phyloP scores from a whole-genome alignment of 2,113 vertebrate genomes.

The Alaudala cheleensis region DNA sequence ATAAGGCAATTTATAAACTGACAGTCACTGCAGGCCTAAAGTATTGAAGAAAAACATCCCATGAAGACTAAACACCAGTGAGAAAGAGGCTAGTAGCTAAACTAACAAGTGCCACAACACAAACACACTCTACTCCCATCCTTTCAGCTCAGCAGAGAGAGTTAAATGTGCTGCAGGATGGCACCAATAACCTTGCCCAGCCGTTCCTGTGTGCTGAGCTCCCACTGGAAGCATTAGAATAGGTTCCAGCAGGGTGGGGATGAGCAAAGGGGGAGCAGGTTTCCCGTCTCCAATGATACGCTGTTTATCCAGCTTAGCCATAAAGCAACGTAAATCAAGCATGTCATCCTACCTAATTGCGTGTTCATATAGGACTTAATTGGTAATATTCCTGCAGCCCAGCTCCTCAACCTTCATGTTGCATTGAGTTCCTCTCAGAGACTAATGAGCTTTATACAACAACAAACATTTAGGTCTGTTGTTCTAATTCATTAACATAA shows the following conservation, averaged over 20 bases:
- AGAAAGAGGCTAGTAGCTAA: neutral
- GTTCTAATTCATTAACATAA: constrained; percentile 77
- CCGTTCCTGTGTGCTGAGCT: neutral
- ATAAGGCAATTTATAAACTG: neutral
- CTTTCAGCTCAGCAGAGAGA: neutral
- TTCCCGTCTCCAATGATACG: neutral
- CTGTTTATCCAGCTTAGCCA: constrained; percentile 63
- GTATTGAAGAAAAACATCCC: neutral
- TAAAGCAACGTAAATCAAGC: constrained; percentile 74
- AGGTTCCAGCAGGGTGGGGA: constrained; percentile 45
- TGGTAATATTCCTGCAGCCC: constrained; percentile 65
- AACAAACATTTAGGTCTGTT: constrained; percentile 70
- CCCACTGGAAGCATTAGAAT: neutral
- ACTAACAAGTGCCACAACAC: neutral
- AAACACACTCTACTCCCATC: neutral
- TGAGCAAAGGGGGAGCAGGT: constrained; percentile 21
- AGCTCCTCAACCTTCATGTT: constrained; percentile 53
- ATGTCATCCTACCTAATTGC: constrained; percentile 71
- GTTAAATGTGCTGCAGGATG: neutral
- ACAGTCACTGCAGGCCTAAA: neutral
- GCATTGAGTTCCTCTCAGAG: constrained; percentile 40
- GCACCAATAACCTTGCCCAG: constrained; percentile 3
- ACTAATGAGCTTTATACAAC: constrained; percentile 70
- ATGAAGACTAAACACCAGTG: neutral
- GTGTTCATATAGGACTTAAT: constrained; percentile 74